These are phyloP conservation scores for Dendrolimus punctatus DNA, from an alignment of 1,140 invertebrate genomes.

Conservation along the genomic window DNA sequence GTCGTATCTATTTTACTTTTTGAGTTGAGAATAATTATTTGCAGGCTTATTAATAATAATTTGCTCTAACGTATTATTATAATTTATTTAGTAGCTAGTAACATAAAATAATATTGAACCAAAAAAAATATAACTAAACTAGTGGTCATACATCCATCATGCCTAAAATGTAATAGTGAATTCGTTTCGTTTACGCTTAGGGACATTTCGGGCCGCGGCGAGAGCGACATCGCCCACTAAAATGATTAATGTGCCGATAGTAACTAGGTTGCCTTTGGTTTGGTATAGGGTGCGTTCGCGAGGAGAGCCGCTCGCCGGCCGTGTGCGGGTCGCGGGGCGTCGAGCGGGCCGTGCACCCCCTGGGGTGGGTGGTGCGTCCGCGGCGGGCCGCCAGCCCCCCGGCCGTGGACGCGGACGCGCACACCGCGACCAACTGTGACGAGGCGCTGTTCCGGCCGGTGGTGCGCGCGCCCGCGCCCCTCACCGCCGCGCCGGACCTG, in stretches of 20 bases:
- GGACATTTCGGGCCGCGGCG: not conserved
- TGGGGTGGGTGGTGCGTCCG: constrained; percentile 77
- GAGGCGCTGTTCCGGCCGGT: constrained; percentile 76
- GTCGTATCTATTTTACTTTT: too few relatives aligned
- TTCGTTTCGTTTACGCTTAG: too few relatives aligned
- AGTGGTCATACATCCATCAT: too few relatives aligned
- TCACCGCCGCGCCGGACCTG: constrained; percentile 21
- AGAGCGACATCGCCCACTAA: not conserved
- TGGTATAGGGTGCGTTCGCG: constrained; percentile 80
- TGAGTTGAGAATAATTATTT: too few relatives aligned
- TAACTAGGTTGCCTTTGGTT: constrained; percentile 80
- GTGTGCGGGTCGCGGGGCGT: constrained; percentile 45
- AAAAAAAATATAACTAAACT: too few relatives aligned
- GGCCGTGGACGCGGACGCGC: constrained; percentile 70
- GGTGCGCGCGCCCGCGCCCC: constrained; percentile 55
- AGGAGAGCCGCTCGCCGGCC: constrained; percentile 53
- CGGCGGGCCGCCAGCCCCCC: constrained; percentile 50
- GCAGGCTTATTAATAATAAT: too few relatives aligned
- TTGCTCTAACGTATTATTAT: too few relatives aligned
- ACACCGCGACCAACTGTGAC: constrained; percentile 76
- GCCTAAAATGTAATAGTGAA: too few relatives aligned
- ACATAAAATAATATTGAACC: too few relatives aligned
- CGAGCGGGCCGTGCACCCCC: constrained; percentile 80
- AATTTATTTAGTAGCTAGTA: too few relatives aligned
- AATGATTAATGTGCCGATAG: constrained; percentile 6